Evolutionary conservation across 2,113 vertebrate species (phyloP).

Genomic region (Ursus arctos): DNA sequence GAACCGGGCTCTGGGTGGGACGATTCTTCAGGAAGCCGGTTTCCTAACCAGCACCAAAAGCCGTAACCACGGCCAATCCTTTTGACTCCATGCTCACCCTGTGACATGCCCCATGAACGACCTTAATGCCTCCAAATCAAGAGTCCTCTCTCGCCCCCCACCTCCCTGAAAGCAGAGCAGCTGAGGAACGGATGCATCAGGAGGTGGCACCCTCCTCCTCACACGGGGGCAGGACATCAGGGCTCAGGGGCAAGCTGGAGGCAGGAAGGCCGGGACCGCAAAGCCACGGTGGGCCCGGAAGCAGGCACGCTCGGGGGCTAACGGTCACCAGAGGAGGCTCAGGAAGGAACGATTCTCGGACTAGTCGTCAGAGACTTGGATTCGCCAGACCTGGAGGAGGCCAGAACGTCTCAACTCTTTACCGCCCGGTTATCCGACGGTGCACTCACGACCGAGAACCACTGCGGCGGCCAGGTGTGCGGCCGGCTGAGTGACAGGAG

Average conservation of each 20-base stretch:
- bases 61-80: background rate
- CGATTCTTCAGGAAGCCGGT: background rate
- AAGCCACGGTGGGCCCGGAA: background rate
- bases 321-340: background rate
- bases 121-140: background rate
- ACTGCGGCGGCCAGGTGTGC: background rate
- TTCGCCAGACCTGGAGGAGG: background rate
- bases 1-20: fast-evolving
- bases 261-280: background rate
- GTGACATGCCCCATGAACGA: background rate
- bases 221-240: background rate
- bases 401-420: background rate
- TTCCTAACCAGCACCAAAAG: background rate
- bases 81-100: background rate
- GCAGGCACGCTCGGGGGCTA: fast-evolving
- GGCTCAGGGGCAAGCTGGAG: background rate
- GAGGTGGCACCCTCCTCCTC: background rate
- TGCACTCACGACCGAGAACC: background rate
- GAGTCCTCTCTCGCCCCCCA: background rate
- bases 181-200: background rate
- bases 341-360: background rate
- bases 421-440: fast-evolving
- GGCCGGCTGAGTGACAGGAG: background rate
- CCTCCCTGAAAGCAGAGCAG: background rate
- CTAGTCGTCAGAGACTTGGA: background rate